phyloP scores from a whole-genome alignment of 2,888 invertebrate species.

The Palloptera scutellata region DNA sequence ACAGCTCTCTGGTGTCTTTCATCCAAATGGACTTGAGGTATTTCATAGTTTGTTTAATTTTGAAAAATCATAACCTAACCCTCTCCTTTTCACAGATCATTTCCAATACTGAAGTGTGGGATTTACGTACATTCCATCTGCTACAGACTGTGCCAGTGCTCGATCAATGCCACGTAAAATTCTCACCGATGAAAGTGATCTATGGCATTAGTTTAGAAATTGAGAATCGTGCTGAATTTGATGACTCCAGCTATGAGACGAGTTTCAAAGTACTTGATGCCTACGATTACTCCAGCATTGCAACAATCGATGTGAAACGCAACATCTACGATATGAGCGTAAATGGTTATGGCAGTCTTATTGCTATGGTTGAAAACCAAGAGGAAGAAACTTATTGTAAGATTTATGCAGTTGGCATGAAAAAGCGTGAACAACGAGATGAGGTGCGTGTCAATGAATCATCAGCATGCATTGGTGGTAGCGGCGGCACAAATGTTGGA shows the following conservation, averaged over 20 bases:
- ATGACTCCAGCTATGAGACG: conserved; percentile 70
- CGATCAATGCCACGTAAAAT: conserved; percentile 87
- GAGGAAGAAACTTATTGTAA: conserved; percentile 89
- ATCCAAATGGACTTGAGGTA: conserved; percentile 93
- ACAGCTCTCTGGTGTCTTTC: conserved; percentile 93
- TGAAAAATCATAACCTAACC: neutral
- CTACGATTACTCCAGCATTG: conserved; percentile 92
- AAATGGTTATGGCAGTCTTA: conserved; percentile 83
- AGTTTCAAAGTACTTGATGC: conserved; percentile 96
- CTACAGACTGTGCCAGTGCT: conserved; percentile 92
- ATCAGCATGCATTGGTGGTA: conserved; percentile 17
- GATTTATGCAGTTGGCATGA: conserved; percentile 90
- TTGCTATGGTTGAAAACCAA: conserved; percentile 90
- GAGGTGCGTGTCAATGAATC: conserved; percentile 67
- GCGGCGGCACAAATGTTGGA: conserved; percentile 28
- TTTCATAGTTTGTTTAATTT: conserved; percentile 24
- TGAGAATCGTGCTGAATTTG: conserved; percentile 74
- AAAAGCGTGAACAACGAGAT: conserved; percentile 88
- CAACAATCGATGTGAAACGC: conserved; percentile 91
- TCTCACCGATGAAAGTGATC: conserved; percentile 86
- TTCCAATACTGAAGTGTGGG: conserved; percentile 99
- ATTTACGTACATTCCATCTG: conserved; percentile 91
- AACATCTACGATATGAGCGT: conserved; percentile 87
- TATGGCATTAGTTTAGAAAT: conserved; percentile 86
- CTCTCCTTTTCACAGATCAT: conserved; percentile 71